Percentiles rank a stretch among this genome's conserved stretches.
phyloP scores from a whole-genome alignment of 1,140 invertebrate species.

The Chironomus striatipennis region DNA sequence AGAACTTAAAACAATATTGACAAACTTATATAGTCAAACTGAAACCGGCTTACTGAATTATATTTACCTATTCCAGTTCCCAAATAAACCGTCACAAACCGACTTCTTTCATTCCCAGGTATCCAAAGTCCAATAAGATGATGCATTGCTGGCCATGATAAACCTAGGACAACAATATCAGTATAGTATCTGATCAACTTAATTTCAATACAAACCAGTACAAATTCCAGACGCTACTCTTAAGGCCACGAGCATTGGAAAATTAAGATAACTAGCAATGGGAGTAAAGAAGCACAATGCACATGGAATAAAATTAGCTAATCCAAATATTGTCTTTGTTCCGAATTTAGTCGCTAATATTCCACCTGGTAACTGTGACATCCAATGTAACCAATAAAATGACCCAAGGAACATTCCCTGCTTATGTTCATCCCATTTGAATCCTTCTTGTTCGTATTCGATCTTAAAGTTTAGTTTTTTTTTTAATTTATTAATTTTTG shows the following conservation, averaged over 20 bases:
- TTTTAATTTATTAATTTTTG: too few relatives aligned
- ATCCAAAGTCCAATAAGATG: constrained; percentile 75
- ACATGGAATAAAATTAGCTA: constrained; percentile 56
- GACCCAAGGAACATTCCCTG: constrained; percentile 59
- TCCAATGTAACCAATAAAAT: constrained; percentile 68
- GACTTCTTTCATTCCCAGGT: constrained; percentile 67
- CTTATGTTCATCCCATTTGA: constrained; percentile 57
- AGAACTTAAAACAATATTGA: too few relatives aligned
- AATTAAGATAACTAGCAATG: constrained; percentile 48
- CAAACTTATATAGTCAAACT: too few relatives aligned
- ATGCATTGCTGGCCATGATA: constrained; percentile 76
- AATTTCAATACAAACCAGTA: too few relatives aligned
- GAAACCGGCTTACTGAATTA: too few relatives aligned
- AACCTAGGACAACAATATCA: constrained; percentile 49
- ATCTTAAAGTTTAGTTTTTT: constrained; percentile 34
- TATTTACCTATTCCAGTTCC: constrained; percentile 50
- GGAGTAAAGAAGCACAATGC: constrained; percentile 63
- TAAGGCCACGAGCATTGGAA: constrained; percentile 51
- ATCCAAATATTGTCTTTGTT: constrained; percentile 60
- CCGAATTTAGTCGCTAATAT: constrained; percentile 59
- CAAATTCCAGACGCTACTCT: constrained; percentile 63
- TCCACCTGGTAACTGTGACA: constrained; percentile 65
- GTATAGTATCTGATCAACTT: too few relatives aligned
- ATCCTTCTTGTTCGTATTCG: constrained; percentile 40
- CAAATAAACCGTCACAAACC: constrained; percentile 60